Evolutionary conservation across 2,113 vertebrate genomes (phyloP).

Genomic region (Piprites chloris): DNA sequence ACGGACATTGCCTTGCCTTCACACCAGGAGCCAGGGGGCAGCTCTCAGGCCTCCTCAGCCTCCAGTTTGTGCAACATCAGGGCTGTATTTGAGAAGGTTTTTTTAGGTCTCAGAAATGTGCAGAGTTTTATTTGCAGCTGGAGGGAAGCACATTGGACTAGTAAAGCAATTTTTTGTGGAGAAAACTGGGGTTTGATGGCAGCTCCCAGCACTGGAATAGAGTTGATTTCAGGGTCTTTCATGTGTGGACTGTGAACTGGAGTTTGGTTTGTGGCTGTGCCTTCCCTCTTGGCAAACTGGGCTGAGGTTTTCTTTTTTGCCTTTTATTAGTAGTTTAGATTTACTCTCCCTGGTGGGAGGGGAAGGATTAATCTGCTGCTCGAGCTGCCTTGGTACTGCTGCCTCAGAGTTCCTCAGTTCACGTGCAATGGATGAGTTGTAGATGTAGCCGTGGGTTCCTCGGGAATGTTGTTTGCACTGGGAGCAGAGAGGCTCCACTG

Average conservation of each 20-base stretch:
- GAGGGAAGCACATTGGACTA: background rate
- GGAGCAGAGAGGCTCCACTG: background rate
- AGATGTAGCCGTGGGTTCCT: background rate
- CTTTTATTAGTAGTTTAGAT: background rate
- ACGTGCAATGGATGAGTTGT: fast-evolving
- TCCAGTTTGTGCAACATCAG: background rate
- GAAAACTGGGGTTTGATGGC: background rate
- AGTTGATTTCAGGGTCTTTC: background rate
- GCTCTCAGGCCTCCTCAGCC: background rate
- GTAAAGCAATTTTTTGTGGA: background rate
- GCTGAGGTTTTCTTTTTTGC: background rate
- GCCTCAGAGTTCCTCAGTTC: background rate
- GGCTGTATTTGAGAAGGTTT: background rate
- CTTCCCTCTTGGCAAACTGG: background rate
- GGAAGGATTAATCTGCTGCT: background rate
- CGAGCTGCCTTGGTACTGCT: fast-evolving
- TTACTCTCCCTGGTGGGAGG: background rate
- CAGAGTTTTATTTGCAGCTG: background rate
- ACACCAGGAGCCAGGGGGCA: background rate
- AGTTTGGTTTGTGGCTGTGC: background rate
- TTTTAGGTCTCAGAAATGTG: background rate
- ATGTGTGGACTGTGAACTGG: background rate
- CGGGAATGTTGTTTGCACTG: fast-evolving
- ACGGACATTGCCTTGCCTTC: fast-evolving
- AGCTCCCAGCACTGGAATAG: background rate